phyloP scores from a whole-genome alignment of 2,888 invertebrate species.

The Drosophila yooni region DNA sequence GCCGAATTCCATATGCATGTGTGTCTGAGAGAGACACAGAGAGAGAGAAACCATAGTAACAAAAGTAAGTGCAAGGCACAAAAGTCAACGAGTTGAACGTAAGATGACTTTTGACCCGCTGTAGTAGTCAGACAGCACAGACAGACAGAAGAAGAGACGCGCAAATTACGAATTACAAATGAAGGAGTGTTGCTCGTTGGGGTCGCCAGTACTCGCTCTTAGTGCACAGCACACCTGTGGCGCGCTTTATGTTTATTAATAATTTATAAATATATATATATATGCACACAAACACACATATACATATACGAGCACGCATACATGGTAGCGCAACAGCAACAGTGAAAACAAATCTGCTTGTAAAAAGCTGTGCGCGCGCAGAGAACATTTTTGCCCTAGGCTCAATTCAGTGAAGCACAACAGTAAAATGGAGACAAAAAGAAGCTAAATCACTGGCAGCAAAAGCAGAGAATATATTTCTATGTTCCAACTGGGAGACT shows the following conservation, averaged over 20 bases:
- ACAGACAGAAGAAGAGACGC: constrained; percentile 19
- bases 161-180: constrained; percentile 29
- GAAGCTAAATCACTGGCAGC: constrained; percentile 18
- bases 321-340: constrained; percentile 7
- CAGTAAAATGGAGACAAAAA: constrained; percentile 2
- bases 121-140: constrained; percentile 1
- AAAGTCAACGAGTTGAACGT: constrained; percentile 25
- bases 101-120: constrained; percentile 22
- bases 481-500: constrained; percentile 55
- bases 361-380: constrained; percentile 39
- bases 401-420: constrained; percentile 26
- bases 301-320: not conserved
- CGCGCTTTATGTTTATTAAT: constrained; percentile 77
- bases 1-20: not conserved
- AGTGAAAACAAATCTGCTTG: constrained; percentile 23
- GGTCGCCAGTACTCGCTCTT: constrained; percentile 39
- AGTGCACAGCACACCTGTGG: constrained; percentile 75
- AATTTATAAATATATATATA: constrained; percentile 65
- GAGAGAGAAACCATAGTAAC: not conserved
- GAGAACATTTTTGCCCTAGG: constrained; percentile 38
- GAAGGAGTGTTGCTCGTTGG: constrained; percentile 19
- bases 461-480: constrained; percentile 30
- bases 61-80: constrained; percentile 29
- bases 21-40: not conserved
- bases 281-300: not conserved